Base-by-base conservation (phyloP, 2,113 vertebrate genomes). In the Nycticebus coucang region DNA sequence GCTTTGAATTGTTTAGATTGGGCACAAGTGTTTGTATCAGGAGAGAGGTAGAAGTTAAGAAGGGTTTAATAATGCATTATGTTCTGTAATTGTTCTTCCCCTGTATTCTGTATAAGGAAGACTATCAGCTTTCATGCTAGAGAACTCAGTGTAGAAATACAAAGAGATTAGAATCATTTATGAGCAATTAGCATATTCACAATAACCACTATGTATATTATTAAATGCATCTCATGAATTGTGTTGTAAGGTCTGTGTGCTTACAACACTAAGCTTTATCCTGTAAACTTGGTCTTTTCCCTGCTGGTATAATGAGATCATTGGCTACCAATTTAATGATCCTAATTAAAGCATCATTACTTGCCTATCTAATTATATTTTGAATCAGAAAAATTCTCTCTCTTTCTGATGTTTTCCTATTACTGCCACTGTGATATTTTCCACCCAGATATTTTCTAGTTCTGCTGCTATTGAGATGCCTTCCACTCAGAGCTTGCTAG, bases 131-230 rank as follows among this genome's bases (percentile, higher is more conserved):
- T 94, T 22, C 10, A 35, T 64, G 55, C 35, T 80, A 85, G 30
- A 85, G 7, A 95, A 90, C 19, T 96, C 72, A 83, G 33, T 71
- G 10, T 62, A 60, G 22, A 60, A 91, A 91, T 55, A 78, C 22
- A 79, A 90, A 53, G 1, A 96, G 86, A 94, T 83, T 88, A 69
- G 55, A 86, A 80, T 91, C 86, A 94, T 87, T 80, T 71, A 87
- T 83, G 74, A 12, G 4, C 80, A 83, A 91, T 84, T 94, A 80
- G 59, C 79, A 87, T 91, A 80, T 57, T 89, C 89, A 94, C 45
- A 96, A 78, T 59, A 85, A 81, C 53, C 30, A 64, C 83, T 71
- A 90, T 87, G 26, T 24, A 91, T 33, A 89, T 80, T 69, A 94
- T 87, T 83, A 95, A 92, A 78, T 88, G 3, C 22, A 83, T 55